Percentiles rank a stretch among this genome's conserved stretches.
phyloP scores from a whole-genome alignment of 2,113 vertebrate genomes.

The Colius striatus region DNA sequence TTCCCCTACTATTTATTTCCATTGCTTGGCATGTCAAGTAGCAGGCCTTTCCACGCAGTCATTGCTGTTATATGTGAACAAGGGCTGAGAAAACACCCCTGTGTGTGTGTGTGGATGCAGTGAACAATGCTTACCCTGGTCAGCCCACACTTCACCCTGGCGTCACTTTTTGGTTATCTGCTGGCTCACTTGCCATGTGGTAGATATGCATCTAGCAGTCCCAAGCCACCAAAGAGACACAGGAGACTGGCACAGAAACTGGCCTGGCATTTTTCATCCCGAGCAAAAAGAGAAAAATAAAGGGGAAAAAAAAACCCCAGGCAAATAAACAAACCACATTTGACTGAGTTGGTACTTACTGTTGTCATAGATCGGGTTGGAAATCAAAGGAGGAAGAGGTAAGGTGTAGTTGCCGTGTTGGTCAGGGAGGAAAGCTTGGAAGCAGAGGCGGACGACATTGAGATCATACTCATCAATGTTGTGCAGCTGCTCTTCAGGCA shows the following conservation, averaged over 20 bases:
- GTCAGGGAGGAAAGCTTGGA: constrained; percentile 92
- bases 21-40: rapidly evolving
- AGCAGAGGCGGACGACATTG: constrained; percentile 96
- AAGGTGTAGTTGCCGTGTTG: constrained; percentile 84
- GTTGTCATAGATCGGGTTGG: constrained; percentile 98
- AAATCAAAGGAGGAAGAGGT: constrained; percentile 86
- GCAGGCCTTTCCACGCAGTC: neutral
- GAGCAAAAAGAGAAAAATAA: neutral
- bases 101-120: rapidly evolving
- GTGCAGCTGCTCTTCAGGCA: constrained; percentile 89
- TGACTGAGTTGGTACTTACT: constrained; percentile 81
- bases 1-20: neutral
- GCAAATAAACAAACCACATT: no score
- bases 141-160: neutral
- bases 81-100: neutral
- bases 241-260: neutral
- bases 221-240: neutral
- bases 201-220: neutral
- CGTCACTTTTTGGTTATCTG: neutral
- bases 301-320: neutral
- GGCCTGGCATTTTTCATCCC: neutral
- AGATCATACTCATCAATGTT: constrained; percentile 94
- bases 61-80: neutral
- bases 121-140: neutral
- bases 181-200: rapidly evolving